Base-by-base conservation (phyloP, 1,140 invertebrate species). In the Thaumatotibia leucotreta region DNA sequence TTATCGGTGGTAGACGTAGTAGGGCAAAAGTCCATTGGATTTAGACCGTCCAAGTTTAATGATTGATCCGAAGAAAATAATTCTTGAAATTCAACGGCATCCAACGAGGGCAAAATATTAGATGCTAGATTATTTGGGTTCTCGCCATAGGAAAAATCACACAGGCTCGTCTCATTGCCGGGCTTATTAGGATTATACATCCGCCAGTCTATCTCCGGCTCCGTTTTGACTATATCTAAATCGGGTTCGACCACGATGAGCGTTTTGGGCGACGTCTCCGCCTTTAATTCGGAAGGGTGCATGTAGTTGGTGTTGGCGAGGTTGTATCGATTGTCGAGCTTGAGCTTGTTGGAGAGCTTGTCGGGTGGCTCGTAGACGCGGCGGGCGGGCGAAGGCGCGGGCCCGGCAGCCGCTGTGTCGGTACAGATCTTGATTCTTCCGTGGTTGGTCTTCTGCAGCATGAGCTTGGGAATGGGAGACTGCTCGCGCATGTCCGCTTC, bases 401-500 rank as follows among this genome's bases (percentile, higher is more conserved):
- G 75, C 31, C n/a, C 61, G n/a, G 39, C 32, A 0, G 29, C 65
- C 20, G 24, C 65, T 2, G 69, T 39, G 33, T 77, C 80, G 1
- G 72, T 67, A 35, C 73, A 77, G 11, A 83, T 70, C 45, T 80
- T 83, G 74, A 84, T 75, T 24, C 86, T 64, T 3, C 77, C 77
- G n/a, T 84, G 80, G 29, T 83, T 88, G 0, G 80, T 79, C 69
- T 90, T 90, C 63, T 85, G 84, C 11, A 90, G 65, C 83, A 88
- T 88, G 10, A 88, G 68, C 64, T 88, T 90, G 3, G 84, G 88
- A 4, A 88, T 90, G 0, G 88, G 86, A 0, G 87, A 89, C 23
- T 89, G 85, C 67, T 89, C 87, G 27, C 86, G 72, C 76, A 89
- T 80, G 10, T 89, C 87, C 0, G 86, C 86, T 27, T 89, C 88